Evolutionary conservation across 1,140 invertebrate species (phyloP).

Genomic region (Drosophila pachea): DNA sequence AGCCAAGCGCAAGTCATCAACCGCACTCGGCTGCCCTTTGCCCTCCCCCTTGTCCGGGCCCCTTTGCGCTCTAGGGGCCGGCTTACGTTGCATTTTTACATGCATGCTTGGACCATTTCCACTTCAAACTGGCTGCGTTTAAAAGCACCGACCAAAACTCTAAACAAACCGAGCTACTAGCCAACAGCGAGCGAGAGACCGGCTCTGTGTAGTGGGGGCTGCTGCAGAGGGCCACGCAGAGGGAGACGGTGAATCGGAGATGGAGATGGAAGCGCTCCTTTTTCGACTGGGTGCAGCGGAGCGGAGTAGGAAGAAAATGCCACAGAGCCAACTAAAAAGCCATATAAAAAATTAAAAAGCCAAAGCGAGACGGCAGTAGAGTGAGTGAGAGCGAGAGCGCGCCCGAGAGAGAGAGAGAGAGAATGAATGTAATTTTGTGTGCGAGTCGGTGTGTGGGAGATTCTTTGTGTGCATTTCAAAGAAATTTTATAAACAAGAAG

Average conservation of each 20-base stretch:
- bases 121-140: conserved; percentile 49
- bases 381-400: conserved; percentile 38
- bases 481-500: conserved; percentile 72
- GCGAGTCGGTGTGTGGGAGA: conserved; percentile 28
- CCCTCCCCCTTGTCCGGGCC: background rate
- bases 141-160: conserved; percentile 67
- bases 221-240: too few species aligned
- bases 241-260: background rate
- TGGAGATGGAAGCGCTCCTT: conserved; percentile 32
- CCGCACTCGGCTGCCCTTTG: conserved; percentile 50
- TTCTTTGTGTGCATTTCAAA: conserved; percentile 69
- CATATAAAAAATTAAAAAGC: conserved; percentile 64
- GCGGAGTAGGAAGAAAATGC: conserved; percentile 70
- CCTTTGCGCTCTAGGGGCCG: conserved; percentile 36
- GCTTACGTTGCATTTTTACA: conserved; percentile 75
- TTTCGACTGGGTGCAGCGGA: conserved; percentile 53
- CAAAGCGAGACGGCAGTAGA: conserved; percentile 41
- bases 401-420: conserved; percentile 18
- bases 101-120: conserved; percentile 62
- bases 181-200: conserved; percentile 36
- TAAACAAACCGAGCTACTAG: conserved; percentile 69
- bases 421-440: conserved; percentile 67
- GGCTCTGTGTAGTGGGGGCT: too few species aligned
- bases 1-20: conserved; percentile 67
- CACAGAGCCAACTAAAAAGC: conserved; percentile 62